Conservation (phyloP, 2,888 invertebrate species). For the Dusona sp. region DNA sequence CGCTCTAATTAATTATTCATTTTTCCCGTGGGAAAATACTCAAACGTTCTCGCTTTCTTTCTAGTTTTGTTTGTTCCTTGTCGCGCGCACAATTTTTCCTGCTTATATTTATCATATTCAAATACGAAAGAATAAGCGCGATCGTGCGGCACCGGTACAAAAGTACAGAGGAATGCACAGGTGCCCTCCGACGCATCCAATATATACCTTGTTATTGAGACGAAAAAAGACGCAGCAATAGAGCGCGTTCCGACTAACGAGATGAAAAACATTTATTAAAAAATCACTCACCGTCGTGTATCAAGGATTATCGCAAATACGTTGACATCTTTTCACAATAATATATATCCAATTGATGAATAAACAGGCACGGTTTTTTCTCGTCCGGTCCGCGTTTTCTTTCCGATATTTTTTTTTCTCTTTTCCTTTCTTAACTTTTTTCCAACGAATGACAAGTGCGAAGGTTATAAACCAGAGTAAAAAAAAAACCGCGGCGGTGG, state of each 20-base stretch:
- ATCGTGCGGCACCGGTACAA: background rate
- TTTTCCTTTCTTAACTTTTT: background rate
- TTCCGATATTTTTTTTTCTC: background rate
- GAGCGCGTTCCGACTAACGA: background rate
- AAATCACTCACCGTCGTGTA: conserved; percentile 79
- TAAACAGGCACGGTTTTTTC: conserved; percentile 3
- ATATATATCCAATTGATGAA: conserved; percentile 55
- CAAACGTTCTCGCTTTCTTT: conserved; percentile 2
- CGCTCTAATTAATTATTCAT: conserved; percentile 73
- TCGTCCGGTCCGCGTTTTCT: background rate
- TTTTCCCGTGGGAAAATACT: conserved; percentile 79
- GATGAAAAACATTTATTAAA: background rate
- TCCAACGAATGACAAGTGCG: background rate
- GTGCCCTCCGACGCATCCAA: background rate
- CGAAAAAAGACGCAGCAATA: background rate
- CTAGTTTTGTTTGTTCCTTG: background rate
- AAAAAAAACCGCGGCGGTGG: conserved; percentile 11
- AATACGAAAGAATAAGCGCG: background rate
- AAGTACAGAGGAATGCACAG: background rate
- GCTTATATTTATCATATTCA: background rate
- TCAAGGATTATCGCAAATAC: conserved; percentile 76
- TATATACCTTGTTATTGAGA: background rate
- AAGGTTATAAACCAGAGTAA: conserved; percentile 6
- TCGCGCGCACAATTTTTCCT: background rate
- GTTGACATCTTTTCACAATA: conserved; percentile 47